Evolutionary conservation across 2,113 vertebrate species (phyloP).

Genomic region (Serilophus lunatus): DNA sequence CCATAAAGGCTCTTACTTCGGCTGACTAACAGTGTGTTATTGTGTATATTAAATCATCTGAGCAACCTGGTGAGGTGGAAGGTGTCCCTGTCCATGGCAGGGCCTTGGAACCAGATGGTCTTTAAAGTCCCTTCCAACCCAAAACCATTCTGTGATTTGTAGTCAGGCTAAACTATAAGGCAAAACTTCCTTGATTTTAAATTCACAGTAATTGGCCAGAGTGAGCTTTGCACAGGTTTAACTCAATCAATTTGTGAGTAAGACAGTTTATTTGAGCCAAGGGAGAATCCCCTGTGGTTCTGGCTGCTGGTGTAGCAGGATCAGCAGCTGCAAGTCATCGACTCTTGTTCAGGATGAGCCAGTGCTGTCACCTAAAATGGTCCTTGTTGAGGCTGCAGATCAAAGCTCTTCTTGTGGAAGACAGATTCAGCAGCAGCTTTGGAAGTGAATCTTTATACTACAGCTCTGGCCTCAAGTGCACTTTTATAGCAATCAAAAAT

Average conservation of each 20-base stretch:
- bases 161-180: neutral
- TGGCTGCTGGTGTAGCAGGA: neutral
- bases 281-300: neutral
- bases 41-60: neutral
- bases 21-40: rapidly evolving
- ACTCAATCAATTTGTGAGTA: neutral
- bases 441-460: neutral
- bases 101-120: neutral
- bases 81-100: neutral
- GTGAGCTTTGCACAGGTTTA: neutral
- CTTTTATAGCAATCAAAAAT: neutral
- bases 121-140: neutral
- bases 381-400: neutral
- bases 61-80: neutral
- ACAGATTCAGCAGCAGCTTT: neutral
- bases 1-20: neutral
- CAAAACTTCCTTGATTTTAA: neutral
- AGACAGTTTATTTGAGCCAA: neutral
- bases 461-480: neutral
- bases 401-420: neutral
- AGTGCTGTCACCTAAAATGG: neutral
- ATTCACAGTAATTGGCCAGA: neutral
- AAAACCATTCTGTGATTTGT: neutral
- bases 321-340: neutral
- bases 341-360: neutral